A percentile compares a stretch with the other conserved stretches of the same genome.
These are phyloP conservation scores for Meleagris gallopavo DNA, from an alignment of 2,113 vertebrate genomes.

Conservation along the genomic window DNA sequence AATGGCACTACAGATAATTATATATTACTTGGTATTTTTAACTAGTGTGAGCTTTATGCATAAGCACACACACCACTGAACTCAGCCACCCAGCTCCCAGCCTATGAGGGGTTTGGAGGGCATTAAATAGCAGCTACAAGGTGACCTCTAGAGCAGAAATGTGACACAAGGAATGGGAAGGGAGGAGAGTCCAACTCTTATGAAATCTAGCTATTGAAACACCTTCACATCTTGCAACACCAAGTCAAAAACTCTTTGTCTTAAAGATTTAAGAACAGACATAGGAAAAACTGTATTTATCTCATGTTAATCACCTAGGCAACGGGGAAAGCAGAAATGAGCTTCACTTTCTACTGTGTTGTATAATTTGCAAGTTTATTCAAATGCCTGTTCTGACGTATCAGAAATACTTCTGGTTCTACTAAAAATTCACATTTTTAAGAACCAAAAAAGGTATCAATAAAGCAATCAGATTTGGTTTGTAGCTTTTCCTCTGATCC, in stretches of 20 bases:
- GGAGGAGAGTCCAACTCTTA: neutral
- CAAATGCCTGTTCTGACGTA: neutral
- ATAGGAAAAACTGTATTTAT: conserved; percentile 40
- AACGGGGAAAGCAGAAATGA: conserved; percentile 64
- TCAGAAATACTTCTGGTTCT: neutral
- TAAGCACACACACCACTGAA: neutral
- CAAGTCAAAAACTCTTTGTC: conserved; percentile 25
- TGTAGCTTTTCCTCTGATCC: neutral
- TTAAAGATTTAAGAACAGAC: conserved; percentile 5
- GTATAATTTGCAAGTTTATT: conserved; percentile 24
- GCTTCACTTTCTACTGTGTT: conserved; percentile 30
- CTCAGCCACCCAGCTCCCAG: neutral
- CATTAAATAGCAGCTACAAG: neutral
- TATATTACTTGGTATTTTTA: neutral
- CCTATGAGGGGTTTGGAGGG: neutral
- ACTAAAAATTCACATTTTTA: neutral
- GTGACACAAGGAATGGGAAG: neutral
- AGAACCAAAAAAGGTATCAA: neutral
- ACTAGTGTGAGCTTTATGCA: neutral
- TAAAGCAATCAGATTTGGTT: neutral
- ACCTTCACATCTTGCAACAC: conserved; percentile 9
- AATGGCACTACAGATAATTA: neutral
- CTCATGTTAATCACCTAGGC: conserved; percentile 66
- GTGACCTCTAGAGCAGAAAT: conserved; percentile 2
- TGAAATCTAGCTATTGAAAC: neutral